phyloP scores from a whole-genome alignment of 2,888 invertebrate species.

The Drosophila glabriapex region DNA sequence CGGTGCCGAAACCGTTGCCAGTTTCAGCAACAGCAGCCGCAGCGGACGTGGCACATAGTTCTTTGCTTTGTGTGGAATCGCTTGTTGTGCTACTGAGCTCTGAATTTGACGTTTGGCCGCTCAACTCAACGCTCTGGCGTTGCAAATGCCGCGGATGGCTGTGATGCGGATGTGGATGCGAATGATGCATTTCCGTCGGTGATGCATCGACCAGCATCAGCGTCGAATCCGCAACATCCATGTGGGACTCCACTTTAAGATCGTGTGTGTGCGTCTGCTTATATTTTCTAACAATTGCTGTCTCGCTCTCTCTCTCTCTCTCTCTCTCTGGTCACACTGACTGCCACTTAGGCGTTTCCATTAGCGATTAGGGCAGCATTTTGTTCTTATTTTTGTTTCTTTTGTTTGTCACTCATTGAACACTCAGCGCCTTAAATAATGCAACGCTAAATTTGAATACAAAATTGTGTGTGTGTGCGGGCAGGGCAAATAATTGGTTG shows the following conservation, averaged over 20 bases:
- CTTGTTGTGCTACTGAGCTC: conserved; percentile 20
- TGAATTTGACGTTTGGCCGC: conserved; percentile 29
- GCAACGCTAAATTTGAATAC: conserved; percentile 36
- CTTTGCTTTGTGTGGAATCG: conserved; percentile 8
- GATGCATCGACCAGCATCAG: conserved; percentile 79
- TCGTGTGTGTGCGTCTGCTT: not conserved
- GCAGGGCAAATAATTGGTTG: conserved; percentile 35
- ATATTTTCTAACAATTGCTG: not conserved
- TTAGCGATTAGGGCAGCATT: conserved; percentile 21
- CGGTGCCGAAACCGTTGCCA: not conserved
- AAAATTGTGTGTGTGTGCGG: conserved; percentile 1
- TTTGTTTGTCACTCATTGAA: conserved; percentile 26
- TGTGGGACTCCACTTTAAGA: conserved; percentile 49
- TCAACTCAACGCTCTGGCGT: conserved; percentile 64
- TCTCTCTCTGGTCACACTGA: conserved; percentile 2
- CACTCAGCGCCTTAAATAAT: conserved; percentile 34
- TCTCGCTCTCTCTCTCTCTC: not conserved
- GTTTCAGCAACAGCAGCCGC: conserved; percentile 1
- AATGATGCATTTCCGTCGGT: conserved; percentile 41
- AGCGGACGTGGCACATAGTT: conserved; percentile 9
- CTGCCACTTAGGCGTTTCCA: conserved; percentile 4
- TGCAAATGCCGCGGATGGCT: conserved; percentile 45
- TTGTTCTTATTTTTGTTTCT: not conserved
- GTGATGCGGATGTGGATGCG: conserved; percentile 52
- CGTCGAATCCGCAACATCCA: conserved; percentile 76